Conservation (phyloP, 2,113 vertebrate genomes). For the Aplodontia rufa region DNA sequence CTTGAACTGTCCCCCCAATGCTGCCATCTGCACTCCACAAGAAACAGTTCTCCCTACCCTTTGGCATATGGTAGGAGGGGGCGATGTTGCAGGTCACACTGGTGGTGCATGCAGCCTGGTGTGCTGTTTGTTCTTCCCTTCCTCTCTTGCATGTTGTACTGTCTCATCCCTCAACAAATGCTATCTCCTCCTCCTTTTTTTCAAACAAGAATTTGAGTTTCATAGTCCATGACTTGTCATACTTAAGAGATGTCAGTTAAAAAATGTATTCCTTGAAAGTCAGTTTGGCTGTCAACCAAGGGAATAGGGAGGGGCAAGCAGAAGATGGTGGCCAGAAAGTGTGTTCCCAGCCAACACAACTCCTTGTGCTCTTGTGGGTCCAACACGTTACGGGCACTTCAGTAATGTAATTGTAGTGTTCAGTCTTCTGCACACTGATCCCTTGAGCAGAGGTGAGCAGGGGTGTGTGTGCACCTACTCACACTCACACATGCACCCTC, state of each 20-base stretch:
- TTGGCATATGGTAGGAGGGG: not conserved
- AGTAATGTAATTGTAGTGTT: not conserved
- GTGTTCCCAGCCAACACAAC: not conserved
- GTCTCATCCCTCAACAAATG: not conserved
- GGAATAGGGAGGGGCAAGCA: too few relatives aligned
- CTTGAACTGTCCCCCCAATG: slow-evolving; percentile 41
- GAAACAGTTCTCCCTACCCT: not conserved
- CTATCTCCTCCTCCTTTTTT: not conserved
- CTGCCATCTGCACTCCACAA: not conserved
- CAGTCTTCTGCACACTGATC: not conserved
- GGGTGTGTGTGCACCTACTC: accelerated
- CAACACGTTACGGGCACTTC: not conserved
- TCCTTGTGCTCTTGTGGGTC: not conserved
- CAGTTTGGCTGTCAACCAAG: not conserved
- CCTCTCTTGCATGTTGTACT: slow-evolving; percentile 14
- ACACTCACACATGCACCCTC: not conserved
- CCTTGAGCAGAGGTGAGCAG: not conserved
- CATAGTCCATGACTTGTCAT: not conserved
- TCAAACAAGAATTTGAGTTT: not conserved
- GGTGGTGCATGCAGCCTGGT: not conserved
- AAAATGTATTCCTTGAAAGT: not conserved
- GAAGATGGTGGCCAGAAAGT: not conserved
- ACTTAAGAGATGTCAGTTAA: not conserved
- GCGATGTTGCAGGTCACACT: not conserved
- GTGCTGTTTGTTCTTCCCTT: slow-evolving; percentile 8